Evolutionary conservation across 1,140 invertebrate species (phyloP), one percentile per base, ranked within the genome.

Genomic region (Mizuhopecten yessoensis): DNA sequence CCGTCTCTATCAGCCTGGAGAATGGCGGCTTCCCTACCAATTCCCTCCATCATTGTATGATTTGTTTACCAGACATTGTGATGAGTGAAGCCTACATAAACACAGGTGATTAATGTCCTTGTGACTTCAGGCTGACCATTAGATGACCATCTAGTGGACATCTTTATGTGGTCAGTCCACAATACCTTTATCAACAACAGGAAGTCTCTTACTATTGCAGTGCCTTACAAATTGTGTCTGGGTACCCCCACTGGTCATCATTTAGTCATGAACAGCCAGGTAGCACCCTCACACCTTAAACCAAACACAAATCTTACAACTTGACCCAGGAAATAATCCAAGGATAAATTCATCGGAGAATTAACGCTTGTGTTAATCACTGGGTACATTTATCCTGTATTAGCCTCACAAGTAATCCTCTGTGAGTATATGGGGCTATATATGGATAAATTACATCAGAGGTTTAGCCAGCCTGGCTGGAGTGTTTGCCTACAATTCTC

Each of bases 101-200:
- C 57, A 75, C n/a, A 5, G 1, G n/a, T 75, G 57, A 75, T 75
- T 75, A 75, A 75, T 75, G 57, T 5, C 57, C 57, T 75, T n/a
- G n/a, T 75, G 57, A 75, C 57, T 75, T 75, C 57, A 75, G 57
- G 57, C 57, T 75, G 57, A 75, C 57, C 57, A 75, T 75, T n/a
- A 75, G n/a, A 75, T 75, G n/a, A 29, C 57, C 57, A 75, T 75
- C 11, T 29, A 75, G 1, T 75, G 57, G 57, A 75, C 57, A 75
- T 75, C 57, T 75, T 75, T 75, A 75, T 75, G n/a, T 75, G n/a
- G 23, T 75, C 57, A 75, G 29, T 75, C 29, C 23, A 75, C 57
- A 75, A 75, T 75, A 17, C 9, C n/a, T 75, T n/a, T 75, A 75
- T 75, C 57, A 75, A 17, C 57, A 75, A 75, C 57, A 75, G 57